phyloP scores from a whole-genome alignment of 2,113 vertebrate species.

The Noctilio leporinus region DNA sequence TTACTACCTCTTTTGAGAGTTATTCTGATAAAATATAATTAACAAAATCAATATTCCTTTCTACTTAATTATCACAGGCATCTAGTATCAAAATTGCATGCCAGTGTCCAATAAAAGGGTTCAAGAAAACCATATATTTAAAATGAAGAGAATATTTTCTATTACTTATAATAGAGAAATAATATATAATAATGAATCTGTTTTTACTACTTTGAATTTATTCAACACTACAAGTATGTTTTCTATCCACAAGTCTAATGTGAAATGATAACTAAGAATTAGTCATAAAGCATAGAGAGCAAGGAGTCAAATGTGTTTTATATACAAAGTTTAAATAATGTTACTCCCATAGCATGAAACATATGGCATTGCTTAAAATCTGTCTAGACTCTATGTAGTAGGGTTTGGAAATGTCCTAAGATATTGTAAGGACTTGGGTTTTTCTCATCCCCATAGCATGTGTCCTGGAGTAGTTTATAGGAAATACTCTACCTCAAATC shows the following conservation, averaged over 20 bases:
- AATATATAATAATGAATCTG: background rate
- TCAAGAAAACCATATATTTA: background rate
- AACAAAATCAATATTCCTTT: background rate
- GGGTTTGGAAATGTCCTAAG: background rate
- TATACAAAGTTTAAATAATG: background rate
- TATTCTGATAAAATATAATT: background rate
- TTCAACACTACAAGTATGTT: background rate
- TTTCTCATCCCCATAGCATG: background rate
- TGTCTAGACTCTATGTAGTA: background rate
- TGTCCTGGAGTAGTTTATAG: background rate
- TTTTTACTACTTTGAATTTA: conserved; percentile 8
- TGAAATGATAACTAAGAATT: conserved; percentile 4
- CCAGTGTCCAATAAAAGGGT: background rate
- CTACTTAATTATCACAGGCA: background rate
- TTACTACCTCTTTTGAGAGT: background rate
- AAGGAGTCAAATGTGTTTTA: background rate
- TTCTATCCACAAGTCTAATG: background rate
- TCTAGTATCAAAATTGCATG: background rate
- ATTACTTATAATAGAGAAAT: background rate
- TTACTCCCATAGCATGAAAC: background rate
- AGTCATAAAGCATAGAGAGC: background rate
- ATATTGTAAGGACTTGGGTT: background rate
- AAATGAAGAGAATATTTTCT: conserved; percentile 16
- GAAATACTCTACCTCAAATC: background rate
- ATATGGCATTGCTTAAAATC: background rate